These are phyloP conservation scores for Arion vulgaris DNA, from an alignment of 1,140 invertebrate species.

Conservation along the genomic window DNA sequence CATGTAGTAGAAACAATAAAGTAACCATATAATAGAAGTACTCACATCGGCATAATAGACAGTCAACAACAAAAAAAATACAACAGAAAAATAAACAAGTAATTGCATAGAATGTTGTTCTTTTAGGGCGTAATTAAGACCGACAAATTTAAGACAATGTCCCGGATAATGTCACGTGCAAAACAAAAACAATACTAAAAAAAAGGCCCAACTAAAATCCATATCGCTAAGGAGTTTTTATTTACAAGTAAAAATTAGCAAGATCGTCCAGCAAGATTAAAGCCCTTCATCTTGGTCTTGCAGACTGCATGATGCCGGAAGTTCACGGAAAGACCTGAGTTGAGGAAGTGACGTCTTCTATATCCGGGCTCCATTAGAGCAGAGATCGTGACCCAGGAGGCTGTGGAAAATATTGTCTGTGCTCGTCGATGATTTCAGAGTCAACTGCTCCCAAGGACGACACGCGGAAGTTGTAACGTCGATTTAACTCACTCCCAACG, in stretches of 20 bases:
- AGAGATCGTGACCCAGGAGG: slow-evolving; percentile 6
- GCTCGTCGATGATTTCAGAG: slow-evolving; percentile 12
- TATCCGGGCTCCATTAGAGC: slow-evolving; percentile 22
- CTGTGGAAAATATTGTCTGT: slow-evolving; percentile 17
- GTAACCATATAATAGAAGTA: no score
- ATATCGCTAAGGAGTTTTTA: no score
- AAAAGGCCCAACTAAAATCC: no score
- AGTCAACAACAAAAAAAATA: no score
- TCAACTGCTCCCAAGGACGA: slow-evolving; percentile 19
- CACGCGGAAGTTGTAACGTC: slow-evolving; percentile 35
- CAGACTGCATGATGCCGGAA: slow-evolving; percentile 18
- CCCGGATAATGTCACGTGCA: no score
- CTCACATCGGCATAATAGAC: no score
- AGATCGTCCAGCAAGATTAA: background rate
- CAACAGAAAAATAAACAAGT: no score
- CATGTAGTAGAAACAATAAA: no score
- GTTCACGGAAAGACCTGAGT: slow-evolving; percentile 12
- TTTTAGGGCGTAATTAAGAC: no score
- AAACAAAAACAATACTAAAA: no score
- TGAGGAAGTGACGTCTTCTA: slow-evolving; percentile 30
- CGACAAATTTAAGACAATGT: no score
- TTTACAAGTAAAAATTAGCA: background rate
- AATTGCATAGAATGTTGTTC: no score
- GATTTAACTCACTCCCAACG: slow-evolving; percentile 32
- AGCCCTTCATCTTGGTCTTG: background rate